Evolutionary conservation across 2,888 invertebrate species (phyloP).

Genomic region (Drosophila falleni): DNA sequence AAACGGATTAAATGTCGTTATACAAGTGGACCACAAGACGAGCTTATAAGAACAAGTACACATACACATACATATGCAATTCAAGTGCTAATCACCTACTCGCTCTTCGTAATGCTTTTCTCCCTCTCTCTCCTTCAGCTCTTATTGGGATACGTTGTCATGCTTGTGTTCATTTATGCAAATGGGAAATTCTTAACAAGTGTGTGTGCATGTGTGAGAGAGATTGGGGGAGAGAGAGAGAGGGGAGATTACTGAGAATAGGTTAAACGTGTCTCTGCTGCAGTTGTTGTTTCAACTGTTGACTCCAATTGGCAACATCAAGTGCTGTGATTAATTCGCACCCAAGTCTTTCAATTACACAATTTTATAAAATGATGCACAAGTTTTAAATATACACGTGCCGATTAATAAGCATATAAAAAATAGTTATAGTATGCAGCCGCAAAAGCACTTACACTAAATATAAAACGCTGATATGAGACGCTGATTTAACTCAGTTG

Average conservation of each 20-base stretch:
- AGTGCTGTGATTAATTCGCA: conserved; percentile 50
- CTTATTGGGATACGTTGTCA: not conserved
- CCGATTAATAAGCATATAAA: conserved; percentile 10
- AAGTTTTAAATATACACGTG: conserved; percentile 29
- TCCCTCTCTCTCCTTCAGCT: not conserved
- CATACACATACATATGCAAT: not conserved
- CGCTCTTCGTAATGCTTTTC: not conserved
- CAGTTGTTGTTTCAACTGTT: conserved; percentile 26
- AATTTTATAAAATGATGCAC: conserved; percentile 36
- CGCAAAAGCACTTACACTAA: too few species aligned
- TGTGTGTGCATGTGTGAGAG: not conserved
- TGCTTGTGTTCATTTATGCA: conserved; percentile 17
- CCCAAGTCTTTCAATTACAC: conserved; percentile 42
- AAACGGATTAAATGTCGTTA: conserved; percentile 23
- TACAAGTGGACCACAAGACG: conserved; percentile 23
- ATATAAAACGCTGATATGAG: conserved; percentile 6
- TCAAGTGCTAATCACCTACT: conserved; percentile 13
- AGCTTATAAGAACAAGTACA: conserved; percentile 29
- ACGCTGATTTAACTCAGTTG: conserved; percentile 13
- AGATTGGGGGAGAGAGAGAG: not conserved
- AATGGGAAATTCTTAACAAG: conserved; percentile 1
- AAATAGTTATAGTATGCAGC: conserved; percentile 1
- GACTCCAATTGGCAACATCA: conserved; percentile 41
- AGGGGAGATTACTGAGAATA: conserved; percentile 1
- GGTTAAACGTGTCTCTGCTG: conserved; percentile 31